Conservation (phyloP, 2,113 vertebrate genomes). For the Sapajus apella region DNA sequence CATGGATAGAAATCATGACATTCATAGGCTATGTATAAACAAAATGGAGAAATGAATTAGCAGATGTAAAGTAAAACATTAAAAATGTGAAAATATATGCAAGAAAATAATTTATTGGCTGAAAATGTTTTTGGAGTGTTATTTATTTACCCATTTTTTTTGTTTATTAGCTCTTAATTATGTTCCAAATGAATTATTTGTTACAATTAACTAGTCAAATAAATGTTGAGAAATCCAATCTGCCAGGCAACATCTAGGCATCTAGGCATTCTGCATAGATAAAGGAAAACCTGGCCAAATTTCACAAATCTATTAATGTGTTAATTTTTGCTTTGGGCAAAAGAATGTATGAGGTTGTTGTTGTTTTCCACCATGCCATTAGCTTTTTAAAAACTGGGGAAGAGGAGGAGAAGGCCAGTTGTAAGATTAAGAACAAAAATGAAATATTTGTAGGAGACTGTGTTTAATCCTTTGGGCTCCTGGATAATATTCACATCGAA, state of each 20-base stretch:
- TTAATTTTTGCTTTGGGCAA: background rate
- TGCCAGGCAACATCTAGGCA: background rate
- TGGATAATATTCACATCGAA: background rate
- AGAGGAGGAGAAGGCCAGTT: background rate
- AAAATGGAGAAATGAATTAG: background rate
- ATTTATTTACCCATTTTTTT: background rate
- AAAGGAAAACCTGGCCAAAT: background rate
- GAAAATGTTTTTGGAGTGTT: background rate
- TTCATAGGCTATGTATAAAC: background rate
- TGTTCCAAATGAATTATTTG: background rate
- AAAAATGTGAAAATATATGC: constrained; percentile 6
- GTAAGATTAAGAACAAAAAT: constrained; percentile 4
- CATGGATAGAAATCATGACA: background rate
- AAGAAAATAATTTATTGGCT: background rate
- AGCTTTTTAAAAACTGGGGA: background rate
- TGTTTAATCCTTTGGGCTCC: background rate
- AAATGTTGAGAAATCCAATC: constrained; percentile 34
- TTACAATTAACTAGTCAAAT: background rate
- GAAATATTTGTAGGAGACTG: background rate
- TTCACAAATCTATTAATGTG: background rate
- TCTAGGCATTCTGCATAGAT: background rate
- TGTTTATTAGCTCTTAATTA: background rate
- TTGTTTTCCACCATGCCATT: background rate
- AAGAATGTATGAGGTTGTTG: background rate
- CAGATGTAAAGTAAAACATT: background rate